Conservation (phyloP, 2,113 vertebrate species). For the Hippocampus zosterae region DNA sequence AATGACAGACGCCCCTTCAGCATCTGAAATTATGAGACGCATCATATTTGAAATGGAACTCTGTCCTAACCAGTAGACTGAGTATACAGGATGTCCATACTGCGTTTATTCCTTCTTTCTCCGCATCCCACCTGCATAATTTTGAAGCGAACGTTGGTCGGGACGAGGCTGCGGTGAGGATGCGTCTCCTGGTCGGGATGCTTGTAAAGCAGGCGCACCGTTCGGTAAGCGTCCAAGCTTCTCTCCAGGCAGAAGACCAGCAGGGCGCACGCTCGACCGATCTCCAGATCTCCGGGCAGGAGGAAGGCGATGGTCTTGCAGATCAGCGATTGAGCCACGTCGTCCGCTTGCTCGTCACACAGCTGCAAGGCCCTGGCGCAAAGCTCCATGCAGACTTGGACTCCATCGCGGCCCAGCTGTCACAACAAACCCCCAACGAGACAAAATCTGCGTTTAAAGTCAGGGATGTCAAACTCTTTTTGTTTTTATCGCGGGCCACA, state of each 20-base stretch:
- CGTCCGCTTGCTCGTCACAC: conserved; percentile 82
- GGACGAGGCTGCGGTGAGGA: conserved; percentile 80
- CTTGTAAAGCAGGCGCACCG: conserved; percentile 86
- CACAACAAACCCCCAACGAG: conserved; percentile 25
- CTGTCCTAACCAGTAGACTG: too few relatives aligned
- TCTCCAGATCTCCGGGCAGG: conserved; percentile 90
- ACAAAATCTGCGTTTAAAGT: neutral
- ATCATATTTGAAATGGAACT: neutral
- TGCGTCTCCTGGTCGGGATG: conserved; percentile 90
- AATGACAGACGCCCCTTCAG: conserved; percentile 91
- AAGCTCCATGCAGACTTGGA: conserved; percentile 90
- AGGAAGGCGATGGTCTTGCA: conserved; percentile 94
- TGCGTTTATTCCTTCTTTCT: neutral
- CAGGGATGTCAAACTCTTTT: too few relatives aligned
- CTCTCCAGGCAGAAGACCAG: conserved; percentile 92
- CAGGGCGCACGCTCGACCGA: conserved; percentile 90
- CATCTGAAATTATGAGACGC: conserved; percentile 65
- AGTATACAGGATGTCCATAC: neutral
- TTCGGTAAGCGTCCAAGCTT: conserved; percentile 86
- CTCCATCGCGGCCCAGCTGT: conserved; percentile 81
- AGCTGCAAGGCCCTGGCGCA: conserved; percentile 91
- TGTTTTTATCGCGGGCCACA: too few relatives aligned
- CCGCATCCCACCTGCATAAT: conserved; percentile 71
- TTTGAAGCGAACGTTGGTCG: conserved; percentile 89
- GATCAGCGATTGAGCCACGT: conserved; percentile 84